Percentiles rank a stretch among this genome's conserved stretches.
Evolutionary conservation across 2,888 invertebrate genomes (phyloP).

Genomic region (Ditula angustiorana): DNA sequence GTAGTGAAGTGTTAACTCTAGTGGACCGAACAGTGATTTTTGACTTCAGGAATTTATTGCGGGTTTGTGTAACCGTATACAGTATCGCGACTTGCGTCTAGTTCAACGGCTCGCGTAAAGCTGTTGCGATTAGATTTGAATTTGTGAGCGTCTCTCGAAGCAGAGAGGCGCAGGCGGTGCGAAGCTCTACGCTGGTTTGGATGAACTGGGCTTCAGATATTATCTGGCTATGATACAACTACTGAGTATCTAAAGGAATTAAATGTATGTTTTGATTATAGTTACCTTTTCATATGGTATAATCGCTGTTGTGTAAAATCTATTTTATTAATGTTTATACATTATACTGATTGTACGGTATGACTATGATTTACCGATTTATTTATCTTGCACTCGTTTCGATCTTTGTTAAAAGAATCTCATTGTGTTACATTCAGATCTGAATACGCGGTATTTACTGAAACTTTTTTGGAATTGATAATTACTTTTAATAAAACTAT

Average conservation of each 20-base stretch:
- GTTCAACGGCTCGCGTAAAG: not conserved
- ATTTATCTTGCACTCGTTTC: slow-evolving; percentile 43
- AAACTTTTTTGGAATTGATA: slow-evolving; percentile 74
- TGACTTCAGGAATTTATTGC: slow-evolving; percentile 2
- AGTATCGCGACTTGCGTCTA: not conserved
- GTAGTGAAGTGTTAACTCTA: slow-evolving; percentile 56
- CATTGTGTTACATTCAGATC: slow-evolving; percentile 52
- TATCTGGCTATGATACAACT: slow-evolving; percentile 61
- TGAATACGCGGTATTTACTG: slow-evolving; percentile 52
- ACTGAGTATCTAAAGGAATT: slow-evolving; percentile 67
- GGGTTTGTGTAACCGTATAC: not conserved
- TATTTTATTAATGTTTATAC: slow-evolving; percentile 68
- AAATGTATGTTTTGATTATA: slow-evolving; percentile 60
- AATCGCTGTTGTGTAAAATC: slow-evolving; percentile 60
- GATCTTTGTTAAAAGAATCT: slow-evolving; percentile 57
- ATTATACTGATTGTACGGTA: slow-evolving; percentile 40
- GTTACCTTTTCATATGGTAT: slow-evolving; percentile 67
- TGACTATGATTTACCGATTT: slow-evolving; percentile 41
- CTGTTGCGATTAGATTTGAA: slow-evolving; percentile 1
- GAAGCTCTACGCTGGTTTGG: not conserved
- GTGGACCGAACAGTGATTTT: slow-evolving; percentile 39
- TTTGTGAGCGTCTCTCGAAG: slow-evolving; percentile 6
- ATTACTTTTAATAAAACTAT: slow-evolving; percentile 63
- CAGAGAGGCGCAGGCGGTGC: not conserved
- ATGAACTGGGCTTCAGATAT: slow-evolving; percentile 21